phyloP scores from a whole-genome alignment of 2,888 invertebrate genomes.

The Drosophila antonietae region DNA sequence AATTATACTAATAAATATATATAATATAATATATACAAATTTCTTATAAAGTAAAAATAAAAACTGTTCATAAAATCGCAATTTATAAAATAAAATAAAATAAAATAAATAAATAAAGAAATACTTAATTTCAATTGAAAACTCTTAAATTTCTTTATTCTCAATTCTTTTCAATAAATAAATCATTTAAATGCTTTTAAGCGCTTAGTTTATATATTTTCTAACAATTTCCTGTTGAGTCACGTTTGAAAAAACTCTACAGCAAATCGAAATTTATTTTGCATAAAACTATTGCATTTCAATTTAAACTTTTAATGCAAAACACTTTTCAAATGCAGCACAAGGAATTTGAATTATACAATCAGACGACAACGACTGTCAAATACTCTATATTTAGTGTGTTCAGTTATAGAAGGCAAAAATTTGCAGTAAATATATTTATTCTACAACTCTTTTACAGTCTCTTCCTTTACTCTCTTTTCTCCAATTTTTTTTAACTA shows the following conservation, averaged over 20 bases:
- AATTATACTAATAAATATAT: no score
- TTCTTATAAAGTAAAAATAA: no score
- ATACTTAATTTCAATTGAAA: no score
- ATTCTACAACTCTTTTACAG: no score
- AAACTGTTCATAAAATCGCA: no score
- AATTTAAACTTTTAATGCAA: constrained; percentile 60
- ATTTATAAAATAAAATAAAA: no score
- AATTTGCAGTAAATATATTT: neutral
- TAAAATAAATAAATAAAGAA: no score
- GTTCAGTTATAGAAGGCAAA: neutral
- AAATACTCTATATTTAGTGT: neutral
- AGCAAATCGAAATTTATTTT: constrained; percentile 17
- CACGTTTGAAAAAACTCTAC: neutral
- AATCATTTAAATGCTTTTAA: neutral
- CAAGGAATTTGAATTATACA: neutral
- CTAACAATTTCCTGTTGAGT: neutral
- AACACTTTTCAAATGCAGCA: constrained; percentile 30
- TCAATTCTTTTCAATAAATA: neutral
- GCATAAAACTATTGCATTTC: constrained; percentile 44
- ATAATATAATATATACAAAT: no score
- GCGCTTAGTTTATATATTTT: neutral
- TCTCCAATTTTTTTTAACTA: neutral
- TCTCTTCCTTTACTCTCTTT: neutral
- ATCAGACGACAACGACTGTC: neutral
- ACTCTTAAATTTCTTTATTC: neutral